phyloP scores from a whole-genome alignment of 2,113 vertebrate genomes.

The Falcunculus frontatus region DNA sequence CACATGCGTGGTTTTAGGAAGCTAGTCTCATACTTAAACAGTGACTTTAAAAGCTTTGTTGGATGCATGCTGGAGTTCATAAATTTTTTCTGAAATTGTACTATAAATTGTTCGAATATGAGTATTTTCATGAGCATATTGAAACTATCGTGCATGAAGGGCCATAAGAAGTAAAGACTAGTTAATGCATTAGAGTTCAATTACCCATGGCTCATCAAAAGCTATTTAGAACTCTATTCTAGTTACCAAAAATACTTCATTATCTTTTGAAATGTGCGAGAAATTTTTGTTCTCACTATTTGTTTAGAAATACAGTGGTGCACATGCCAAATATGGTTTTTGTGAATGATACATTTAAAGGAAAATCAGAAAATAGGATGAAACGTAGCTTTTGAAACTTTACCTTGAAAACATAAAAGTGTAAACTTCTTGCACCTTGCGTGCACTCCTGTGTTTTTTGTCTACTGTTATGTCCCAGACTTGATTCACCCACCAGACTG shows the following conservation, averaged over 20 bases:
- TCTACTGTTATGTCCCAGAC: background rate
- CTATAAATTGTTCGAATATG: background rate
- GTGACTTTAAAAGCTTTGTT: background rate
- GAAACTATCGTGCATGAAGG: background rate
- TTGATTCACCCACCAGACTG: background rate
- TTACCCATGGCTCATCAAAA: background rate
- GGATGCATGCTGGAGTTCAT: background rate
- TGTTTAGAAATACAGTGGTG: background rate
- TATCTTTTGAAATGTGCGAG: background rate
- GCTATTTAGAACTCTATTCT: background rate
- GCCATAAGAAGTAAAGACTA: background rate
- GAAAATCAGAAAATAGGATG: background rate
- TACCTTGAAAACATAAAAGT: background rate
- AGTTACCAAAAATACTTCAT: background rate
- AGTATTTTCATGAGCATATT: background rate
- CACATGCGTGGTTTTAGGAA: background rate
- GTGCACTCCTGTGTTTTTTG: background rate
- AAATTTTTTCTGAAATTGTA: background rate
- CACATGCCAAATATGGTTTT: background rate
- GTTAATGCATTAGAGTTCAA: background rate
- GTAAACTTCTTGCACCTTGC: background rate
- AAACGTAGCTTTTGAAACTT: background rate
- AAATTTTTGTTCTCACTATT: background rate
- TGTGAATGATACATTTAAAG: background rate
- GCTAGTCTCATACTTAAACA: background rate